Conservation (phyloP, 53 echinoderm and acorn worm species). For the Patiria pectinifera region DNA sequence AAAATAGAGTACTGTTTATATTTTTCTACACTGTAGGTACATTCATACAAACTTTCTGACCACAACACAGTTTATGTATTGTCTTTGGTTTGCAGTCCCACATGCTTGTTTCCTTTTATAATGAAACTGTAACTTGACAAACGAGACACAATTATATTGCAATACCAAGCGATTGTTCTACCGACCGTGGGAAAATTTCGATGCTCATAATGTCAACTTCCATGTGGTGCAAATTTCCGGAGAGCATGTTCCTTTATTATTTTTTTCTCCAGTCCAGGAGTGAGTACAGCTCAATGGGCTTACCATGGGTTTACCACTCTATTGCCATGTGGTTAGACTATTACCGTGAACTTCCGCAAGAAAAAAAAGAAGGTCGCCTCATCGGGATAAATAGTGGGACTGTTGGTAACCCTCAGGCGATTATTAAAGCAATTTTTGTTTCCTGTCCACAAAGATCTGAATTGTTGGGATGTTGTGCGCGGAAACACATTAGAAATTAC, state of each 20-base stretch:
- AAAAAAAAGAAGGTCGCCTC: neutral
- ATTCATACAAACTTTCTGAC: neutral
- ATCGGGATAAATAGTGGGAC: neutral
- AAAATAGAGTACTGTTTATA: neutral
- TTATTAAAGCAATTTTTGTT: neutral
- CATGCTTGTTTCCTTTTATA: neutral
- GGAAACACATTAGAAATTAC: neutral
- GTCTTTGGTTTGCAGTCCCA: neutral
- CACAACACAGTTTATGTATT: neutral
- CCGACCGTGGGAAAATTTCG: slow-evolving; percentile 59
- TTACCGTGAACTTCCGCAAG: neutral
- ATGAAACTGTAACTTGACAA: slow-evolving; percentile 18
- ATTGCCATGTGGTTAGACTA: neutral
- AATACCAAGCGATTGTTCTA: slow-evolving; percentile 13
- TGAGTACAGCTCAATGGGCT: neutral
- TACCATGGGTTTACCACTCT: neutral
- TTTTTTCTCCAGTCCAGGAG: neutral
- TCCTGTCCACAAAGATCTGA: neutral
- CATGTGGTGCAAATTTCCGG: slow-evolving; percentile 47
- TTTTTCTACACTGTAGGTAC: neutral
- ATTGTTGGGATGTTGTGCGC: neutral
- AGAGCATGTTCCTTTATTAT: neutral
- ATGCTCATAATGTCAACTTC: neutral
- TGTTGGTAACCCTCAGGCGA: neutral
- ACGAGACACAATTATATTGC: neutral